A percentile compares a stretch with the other conserved stretches of the same genome.
Evolutionary conservation across 92 coral and sea anemone species (phyloP).

Genomic region (Blastomussa wellsi): DNA sequence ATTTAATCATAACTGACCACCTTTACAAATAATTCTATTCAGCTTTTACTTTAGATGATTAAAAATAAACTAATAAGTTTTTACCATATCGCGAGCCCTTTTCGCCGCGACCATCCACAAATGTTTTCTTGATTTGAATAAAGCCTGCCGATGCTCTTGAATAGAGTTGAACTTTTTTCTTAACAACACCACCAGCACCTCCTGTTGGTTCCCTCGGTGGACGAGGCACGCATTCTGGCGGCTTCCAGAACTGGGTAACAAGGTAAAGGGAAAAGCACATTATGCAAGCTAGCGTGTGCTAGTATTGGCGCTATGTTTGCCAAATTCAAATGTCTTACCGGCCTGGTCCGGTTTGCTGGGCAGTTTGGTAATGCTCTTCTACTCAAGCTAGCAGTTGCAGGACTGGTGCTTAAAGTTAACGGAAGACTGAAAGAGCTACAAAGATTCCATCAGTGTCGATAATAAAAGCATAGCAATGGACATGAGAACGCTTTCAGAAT

Average conservation of each 20-base stretch:
- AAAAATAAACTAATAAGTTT: neutral
- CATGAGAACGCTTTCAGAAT: constrained; percentile 11
- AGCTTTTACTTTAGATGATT: neutral
- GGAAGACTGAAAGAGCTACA: constrained; percentile 31
- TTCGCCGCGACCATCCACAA: constrained; percentile 45
- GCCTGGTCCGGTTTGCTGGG: neutral
- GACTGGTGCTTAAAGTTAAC: constrained; percentile 12
- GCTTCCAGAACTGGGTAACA: neutral
- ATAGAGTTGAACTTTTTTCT: constrained; percentile 38
- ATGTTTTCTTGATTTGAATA: constrained; percentile 39
- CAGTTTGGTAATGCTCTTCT: neutral
- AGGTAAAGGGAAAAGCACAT: neutral
- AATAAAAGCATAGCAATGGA: neutral
- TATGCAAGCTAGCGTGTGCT: too few species aligned
- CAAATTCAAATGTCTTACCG: constrained; percentile 25
- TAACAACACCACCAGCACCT: constrained; percentile 4
- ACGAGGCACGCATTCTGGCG: neutral
- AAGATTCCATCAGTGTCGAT: neutral
- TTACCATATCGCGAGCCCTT: constrained; percentile 54
- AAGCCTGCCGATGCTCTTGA: constrained; percentile 48
- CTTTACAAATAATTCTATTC: neutral
- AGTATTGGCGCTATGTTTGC: neutral
- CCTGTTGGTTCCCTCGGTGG: constrained; percentile 2
- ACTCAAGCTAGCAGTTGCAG: neutral
- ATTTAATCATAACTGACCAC: neutral